A percentile compares a stretch with the other conserved stretches of the same genome.
These are phyloP conservation scores for Poeciliopsis infans DNA, from an alignment of 2,797 vertebrate genomes.

Conservation along the genomic window DNA sequence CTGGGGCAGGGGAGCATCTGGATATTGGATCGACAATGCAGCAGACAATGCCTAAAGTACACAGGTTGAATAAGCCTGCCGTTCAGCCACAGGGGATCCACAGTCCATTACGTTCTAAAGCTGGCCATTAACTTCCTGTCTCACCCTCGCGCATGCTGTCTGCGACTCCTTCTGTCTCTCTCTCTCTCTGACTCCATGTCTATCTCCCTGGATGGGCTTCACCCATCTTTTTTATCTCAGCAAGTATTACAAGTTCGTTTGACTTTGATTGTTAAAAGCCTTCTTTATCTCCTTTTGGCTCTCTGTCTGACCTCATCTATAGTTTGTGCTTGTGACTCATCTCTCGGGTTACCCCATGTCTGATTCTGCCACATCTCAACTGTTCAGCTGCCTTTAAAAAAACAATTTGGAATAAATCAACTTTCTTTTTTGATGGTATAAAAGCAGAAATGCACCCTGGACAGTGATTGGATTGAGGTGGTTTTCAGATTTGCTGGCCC, in stretches of 20 bases:
- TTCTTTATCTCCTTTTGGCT: constrained; percentile 25
- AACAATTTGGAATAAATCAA: neutral
- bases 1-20: constrained; percentile 54
- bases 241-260: constrained; percentile 25
- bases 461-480: neutral
- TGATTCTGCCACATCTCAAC: neutral
- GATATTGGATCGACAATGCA: constrained; percentile 60
- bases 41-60: constrained; percentile 63
- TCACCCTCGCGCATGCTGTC: constrained; percentile 24
- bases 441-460: neutral
- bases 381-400: neutral
- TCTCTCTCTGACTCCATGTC: constrained; percentile 13
- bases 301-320: constrained; percentile 2
- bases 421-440: neutral
- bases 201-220: constrained; percentile 7
- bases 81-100: constrained; percentile 67
- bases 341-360: constrained; percentile 8
- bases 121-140: constrained; percentile 62
- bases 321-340: constrained; percentile 14
- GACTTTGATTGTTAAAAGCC: constrained; percentile 19
- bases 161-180: neutral
- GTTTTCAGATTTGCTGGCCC: neutral
- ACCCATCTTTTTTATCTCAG: constrained; percentile 37
- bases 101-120: constrained; percentile 75
- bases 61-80: constrained; percentile 61